Evolutionary conservation across 2,888 invertebrate genomes (phyloP), one percentile per base, ranked within the genome.

Genomic region (Steinernema scapterisci): DNA sequence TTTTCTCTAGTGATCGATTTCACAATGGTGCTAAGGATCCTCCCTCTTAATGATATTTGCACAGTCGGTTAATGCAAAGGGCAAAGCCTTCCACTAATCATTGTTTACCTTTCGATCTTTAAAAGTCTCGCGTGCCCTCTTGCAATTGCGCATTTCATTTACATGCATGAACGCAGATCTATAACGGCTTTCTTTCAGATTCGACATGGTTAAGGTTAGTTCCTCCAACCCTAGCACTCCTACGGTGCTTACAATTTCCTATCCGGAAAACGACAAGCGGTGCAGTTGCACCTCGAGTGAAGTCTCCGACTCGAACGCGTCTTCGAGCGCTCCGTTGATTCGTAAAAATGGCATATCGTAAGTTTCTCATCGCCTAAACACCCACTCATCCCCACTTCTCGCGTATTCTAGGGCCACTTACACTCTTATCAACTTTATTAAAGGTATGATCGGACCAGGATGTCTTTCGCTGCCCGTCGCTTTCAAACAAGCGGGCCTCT

Each of bases 361-460:
- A 63, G 63, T 63, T 16, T 11, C 63, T 63, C 3, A 16, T 16
- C 38, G 2, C 16, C 27, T 63, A 13, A 19, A 16, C 21, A 54
- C 3, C 54, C 16, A 31, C 11, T 27, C 9, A 38, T n/a, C n/a
- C n/a, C n/a, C n/a, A n/a, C n/a, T n/a, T n/a, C n/a, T n/a, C n/a
- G n/a, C 23, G 19, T 31, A 13, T 16, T 63, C 27, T 31, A 52
- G 71, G 44, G 71, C 71, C 6, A 71, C 71, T 21, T 45, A 46
- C 23, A 71, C 71, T 38, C 45, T 71, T 5, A 21, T 71, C 21
- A 71, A 71, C 71, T 71, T 71, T 44, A 19, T 71, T 13, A 71
- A 46, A 21, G 71, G 71, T n/a, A 71, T 71, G 71, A 71, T 71
- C 19, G 71, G 71, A 19, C 71, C 71, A 13, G 71, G 71, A 6